A percentile compares a stretch with the other conserved stretches of the same genome.
Conservation (phyloP, 2,888 invertebrate species). For the Epistrophe eligans region DNA sequence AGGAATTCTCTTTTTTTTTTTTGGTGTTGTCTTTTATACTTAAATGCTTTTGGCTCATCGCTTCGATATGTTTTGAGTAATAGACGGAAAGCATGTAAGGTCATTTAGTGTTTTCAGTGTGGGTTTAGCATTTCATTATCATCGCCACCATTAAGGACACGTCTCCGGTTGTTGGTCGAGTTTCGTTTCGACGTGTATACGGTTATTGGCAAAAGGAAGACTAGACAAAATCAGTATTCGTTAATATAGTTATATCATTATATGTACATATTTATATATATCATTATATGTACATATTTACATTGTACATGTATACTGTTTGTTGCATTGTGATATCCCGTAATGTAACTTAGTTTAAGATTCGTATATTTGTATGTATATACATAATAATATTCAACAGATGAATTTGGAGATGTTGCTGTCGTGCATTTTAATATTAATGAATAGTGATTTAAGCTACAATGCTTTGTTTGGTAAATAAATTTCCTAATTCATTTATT, state of each 20-base stretch:
- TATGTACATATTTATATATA: background rate
- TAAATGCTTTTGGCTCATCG: slow-evolving; percentile 43
- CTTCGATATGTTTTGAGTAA: slow-evolving; percentile 43
- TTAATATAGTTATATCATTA: slow-evolving; percentile 24
- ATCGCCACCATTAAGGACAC: slow-evolving; percentile 47
- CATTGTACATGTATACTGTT: background rate
- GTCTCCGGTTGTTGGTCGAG: slow-evolving; percentile 30
- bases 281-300: no score
- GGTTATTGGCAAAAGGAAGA: slow-evolving; percentile 36
- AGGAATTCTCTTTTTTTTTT: slow-evolving; percentile 24
- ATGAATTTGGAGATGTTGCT: background rate
- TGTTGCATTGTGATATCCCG: slow-evolving; percentile 36
- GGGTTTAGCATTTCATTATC: slow-evolving; percentile 71
- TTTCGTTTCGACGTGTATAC: slow-evolving; percentile 1
- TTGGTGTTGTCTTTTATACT: slow-evolving; percentile 33
- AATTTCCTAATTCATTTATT: slow-evolving; percentile 4
- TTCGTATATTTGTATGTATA: slow-evolving; percentile 37
- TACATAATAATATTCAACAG: background rate
- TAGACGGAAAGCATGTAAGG: slow-evolving; percentile 52
- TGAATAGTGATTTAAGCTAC: no score
- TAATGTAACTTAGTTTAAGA: slow-evolving; percentile 52
- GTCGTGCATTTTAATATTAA: background rate
- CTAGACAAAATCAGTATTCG: slow-evolving; percentile 45
- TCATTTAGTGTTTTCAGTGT: slow-evolving; percentile 52
- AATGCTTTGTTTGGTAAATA: background rate